Evolutionary conservation across 1,140 invertebrate species (phyloP).

Genomic region (Musca domestica): DNA sequence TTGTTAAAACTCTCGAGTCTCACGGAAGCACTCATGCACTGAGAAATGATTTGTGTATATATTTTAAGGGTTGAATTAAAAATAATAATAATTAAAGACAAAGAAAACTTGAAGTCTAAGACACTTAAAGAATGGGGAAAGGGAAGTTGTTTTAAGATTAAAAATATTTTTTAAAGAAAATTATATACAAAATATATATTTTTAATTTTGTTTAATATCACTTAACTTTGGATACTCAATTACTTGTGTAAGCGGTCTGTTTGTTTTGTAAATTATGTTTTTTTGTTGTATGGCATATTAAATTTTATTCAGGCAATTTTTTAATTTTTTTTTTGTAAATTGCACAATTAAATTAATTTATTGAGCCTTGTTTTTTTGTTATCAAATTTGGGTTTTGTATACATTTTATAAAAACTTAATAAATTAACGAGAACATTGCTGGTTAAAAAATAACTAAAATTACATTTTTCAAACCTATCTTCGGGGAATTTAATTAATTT

Average conservation of each 20-base stretch:
- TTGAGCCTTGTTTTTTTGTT: conserved; percentile 8
- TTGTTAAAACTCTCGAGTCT: conserved; percentile 24
- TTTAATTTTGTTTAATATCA: conserved; percentile 1
- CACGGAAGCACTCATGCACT: conserved; percentile 28
- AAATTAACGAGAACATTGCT: conserved; percentile 21
- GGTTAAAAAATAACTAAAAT: conserved; percentile 16
- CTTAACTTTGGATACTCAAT: conserved; percentile 23
- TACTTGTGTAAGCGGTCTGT: not conserved
- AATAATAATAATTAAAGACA: not conserved
- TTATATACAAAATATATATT: conserved; percentile 8
- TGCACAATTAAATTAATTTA: not conserved
- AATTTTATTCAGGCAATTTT: not conserved
- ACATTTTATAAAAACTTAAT: conserved; percentile 17
- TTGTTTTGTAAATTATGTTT: no score
- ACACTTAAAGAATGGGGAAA: conserved; percentile 4
- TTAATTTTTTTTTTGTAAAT: not conserved
- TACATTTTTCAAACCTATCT: no score
- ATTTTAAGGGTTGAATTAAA: not conserved
- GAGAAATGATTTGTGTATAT: conserved; percentile 1
- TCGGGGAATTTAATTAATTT: conserved; percentile 38
- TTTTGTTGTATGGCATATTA: not conserved
- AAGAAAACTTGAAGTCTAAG: conserved; percentile 18
- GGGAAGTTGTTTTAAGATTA: conserved; percentile 7
- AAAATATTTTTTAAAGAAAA: not conserved
- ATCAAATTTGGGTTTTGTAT: not conserved